A percentile compares a stretch with the other conserved stretches of the same genome.
Evolutionary conservation across 2,888 invertebrate species (phyloP).

Genomic region (Leucoptera coffeella): DNA sequence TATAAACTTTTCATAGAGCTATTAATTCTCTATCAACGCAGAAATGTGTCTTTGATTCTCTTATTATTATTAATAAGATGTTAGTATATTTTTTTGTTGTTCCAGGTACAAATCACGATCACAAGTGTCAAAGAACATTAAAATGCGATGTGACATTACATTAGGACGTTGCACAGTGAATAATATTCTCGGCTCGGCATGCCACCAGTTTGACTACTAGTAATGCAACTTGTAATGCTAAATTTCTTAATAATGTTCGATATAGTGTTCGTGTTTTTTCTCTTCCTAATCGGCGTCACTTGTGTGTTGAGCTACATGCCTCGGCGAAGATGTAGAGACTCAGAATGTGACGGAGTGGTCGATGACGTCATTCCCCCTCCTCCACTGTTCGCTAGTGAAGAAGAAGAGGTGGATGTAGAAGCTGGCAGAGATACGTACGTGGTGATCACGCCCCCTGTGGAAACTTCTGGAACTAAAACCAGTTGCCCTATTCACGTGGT

Average conservation of each 20-base stretch:
- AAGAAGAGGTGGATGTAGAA: slow-evolving; percentile 12
- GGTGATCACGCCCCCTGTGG: slow-evolving; percentile 38
- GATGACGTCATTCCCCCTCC: slow-evolving; percentile 46
- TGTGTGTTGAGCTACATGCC: slow-evolving; percentile 79
- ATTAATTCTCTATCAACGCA: too few relatives aligned
- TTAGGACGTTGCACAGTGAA: too few relatives aligned
- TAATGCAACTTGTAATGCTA: slow-evolving; percentile 80
- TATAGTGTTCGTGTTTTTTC: slow-evolving; percentile 80
- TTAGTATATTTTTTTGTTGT: slow-evolving; percentile 1
- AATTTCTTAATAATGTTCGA: slow-evolving; percentile 86
- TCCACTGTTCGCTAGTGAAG: slow-evolving; percentile 33
- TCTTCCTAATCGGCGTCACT: slow-evolving; percentile 77
- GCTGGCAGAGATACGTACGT: slow-evolving; percentile 39
- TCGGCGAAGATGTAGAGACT: slow-evolving; percentile 41
- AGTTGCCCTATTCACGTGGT: slow-evolving; percentile 47
- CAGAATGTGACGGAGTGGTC: slow-evolving; percentile 39
- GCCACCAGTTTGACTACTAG: slow-evolving; percentile 19
- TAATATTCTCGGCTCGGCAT: slow-evolving; percentile 29
- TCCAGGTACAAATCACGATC: not conserved
- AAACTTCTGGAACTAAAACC: slow-evolving; percentile 28
- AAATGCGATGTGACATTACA: not conserved
- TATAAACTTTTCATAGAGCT: too few relatives aligned
- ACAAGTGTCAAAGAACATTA: not conserved
- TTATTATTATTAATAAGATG: too few relatives aligned
- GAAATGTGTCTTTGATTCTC: too few relatives aligned